Evolutionary conservation across 2,113 vertebrate species (phyloP).

Genomic region (Phylloscopus whistleri): DNA sequence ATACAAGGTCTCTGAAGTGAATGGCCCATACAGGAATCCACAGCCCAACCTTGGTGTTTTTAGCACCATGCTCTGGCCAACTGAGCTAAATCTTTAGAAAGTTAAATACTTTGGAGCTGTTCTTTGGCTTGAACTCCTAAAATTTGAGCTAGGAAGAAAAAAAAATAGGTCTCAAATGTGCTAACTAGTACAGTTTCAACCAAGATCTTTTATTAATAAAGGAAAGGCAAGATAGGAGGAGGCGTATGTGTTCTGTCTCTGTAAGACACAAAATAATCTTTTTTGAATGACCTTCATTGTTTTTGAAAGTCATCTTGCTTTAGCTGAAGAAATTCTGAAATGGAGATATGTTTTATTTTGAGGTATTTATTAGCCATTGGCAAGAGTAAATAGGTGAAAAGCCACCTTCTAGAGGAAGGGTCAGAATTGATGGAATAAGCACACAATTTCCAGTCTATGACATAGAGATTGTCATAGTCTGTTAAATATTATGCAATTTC

Average conservation of each 20-base stretch:
- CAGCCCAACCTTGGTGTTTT: neutral
- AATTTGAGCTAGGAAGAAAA: neutral
- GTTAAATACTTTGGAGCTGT: neutral
- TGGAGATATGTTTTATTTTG: neutral
- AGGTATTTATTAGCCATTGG: neutral
- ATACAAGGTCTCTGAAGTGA: neutral
- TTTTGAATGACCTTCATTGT: neutral
- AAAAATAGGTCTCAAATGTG: neutral
- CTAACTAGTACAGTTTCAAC: neutral
- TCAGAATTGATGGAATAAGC: neutral
- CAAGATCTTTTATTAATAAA: neutral
- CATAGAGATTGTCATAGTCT: neutral
- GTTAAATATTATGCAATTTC: neutral
- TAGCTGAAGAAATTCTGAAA: neutral
- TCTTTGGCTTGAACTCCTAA: neutral
- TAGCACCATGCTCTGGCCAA: neutral
- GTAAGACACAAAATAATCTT: neutral
- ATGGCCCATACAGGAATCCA: fast-evolving
- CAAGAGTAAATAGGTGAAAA: neutral
- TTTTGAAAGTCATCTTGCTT: neutral
- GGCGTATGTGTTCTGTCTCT: neutral
- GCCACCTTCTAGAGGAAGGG: neutral
- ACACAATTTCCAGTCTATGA: neutral
- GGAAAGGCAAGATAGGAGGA: neutral
- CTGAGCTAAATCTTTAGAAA: neutral